Percentiles rank a stretch among this genome's conserved stretches.
phyloP scores from a whole-genome alignment of 2,888 invertebrate genomes.

The Epirrhoe tristata region DNA sequence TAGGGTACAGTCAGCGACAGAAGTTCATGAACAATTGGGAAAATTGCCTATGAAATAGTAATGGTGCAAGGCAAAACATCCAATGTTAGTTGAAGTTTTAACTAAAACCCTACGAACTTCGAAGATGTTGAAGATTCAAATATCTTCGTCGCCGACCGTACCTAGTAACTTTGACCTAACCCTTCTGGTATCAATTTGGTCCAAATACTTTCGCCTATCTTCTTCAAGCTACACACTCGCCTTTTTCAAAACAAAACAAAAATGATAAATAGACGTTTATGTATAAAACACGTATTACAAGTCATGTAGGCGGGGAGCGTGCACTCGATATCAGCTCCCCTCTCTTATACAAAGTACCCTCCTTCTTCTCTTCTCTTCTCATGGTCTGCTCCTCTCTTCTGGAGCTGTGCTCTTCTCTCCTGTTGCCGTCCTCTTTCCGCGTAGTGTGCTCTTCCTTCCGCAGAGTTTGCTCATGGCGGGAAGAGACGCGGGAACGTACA shows the following conservation, averaged over 20 bases:
- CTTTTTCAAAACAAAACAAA: slow-evolving; percentile 49
- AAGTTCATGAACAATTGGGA: too few relatives aligned
- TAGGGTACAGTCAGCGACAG: too few relatives aligned
- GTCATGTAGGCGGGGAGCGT: slow-evolving; percentile 78
- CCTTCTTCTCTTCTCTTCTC: slow-evolving; percentile 59
- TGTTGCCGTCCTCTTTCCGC: slow-evolving; percentile 66
- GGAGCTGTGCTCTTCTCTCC: slow-evolving; percentile 63
- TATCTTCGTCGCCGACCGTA: too few relatives aligned
- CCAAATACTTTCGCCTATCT: too few relatives aligned
- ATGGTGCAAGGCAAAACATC: too few relatives aligned
- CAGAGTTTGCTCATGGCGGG: slow-evolving; percentile 51
- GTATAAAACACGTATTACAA: slow-evolving; percentile 72
- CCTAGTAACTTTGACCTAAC: too few relatives aligned
- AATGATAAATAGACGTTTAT: slow-evolving; percentile 81
- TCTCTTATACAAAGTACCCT: slow-evolving; percentile 89
- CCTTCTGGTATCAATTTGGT: too few relatives aligned
- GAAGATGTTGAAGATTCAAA: too few relatives aligned
- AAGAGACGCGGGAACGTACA: slow-evolving; percentile 76
- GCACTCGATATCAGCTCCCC: slow-evolving; percentile 93
- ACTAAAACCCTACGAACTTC: too few relatives aligned
- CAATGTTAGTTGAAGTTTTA: too few relatives aligned
- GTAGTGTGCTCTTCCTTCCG: slow-evolving; percentile 29
- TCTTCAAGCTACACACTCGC: too few relatives aligned
- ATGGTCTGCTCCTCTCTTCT: slow-evolving; percentile 55
- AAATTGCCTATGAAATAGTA: too few relatives aligned